Conservation (phyloP, 2,888 invertebrate species). For the Thumatha senex region DNA sequence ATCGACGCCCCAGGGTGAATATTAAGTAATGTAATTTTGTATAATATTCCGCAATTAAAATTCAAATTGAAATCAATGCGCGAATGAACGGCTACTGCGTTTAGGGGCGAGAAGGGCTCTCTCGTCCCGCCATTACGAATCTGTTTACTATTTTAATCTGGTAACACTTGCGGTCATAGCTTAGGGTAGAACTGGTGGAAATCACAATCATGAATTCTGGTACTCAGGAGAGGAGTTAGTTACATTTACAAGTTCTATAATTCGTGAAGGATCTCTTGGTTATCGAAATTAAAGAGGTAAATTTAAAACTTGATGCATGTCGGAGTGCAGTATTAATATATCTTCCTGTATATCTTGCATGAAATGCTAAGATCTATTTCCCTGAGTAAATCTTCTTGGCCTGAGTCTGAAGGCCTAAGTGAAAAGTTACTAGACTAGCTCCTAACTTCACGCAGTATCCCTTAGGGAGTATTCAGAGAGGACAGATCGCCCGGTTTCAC, state of each 20-base stretch:
- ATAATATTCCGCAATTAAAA: slow-evolving; percentile 83
- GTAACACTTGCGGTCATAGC: slow-evolving; percentile 24
- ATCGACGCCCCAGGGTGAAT: slow-evolving; percentile 78
- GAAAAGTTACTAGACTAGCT: too few relatives aligned
- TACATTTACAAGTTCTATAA: not conserved
- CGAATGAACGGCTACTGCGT: slow-evolving; percentile 58
- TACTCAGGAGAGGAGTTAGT: not conserved
- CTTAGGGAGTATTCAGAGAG: too few relatives aligned
- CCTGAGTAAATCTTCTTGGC: too few relatives aligned
- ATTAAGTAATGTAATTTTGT: slow-evolving; percentile 81
- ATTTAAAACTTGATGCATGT: too few relatives aligned
- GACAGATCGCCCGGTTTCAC: too few relatives aligned
- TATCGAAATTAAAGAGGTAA: too few relatives aligned
- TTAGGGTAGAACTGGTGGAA: slow-evolving; percentile 15
- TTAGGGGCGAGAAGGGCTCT: slow-evolving; percentile 1
- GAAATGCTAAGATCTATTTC: too few relatives aligned
- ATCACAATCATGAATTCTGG: slow-evolving; percentile 24
- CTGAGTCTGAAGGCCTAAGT: too few relatives aligned
- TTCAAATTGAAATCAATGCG: slow-evolving; percentile 84
- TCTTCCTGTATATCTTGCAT: too few relatives aligned
- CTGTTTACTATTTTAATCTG: slow-evolving; percentile 37
- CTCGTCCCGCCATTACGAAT: not conserved
- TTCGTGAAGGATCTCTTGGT: too few relatives aligned
- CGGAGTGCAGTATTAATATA: too few relatives aligned
- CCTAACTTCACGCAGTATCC: too few relatives aligned